Evolutionary conservation across 2,113 vertebrate genomes (phyloP), one percentile per base, ranked within the genome.

Genomic region (Charina bottae): DNA sequence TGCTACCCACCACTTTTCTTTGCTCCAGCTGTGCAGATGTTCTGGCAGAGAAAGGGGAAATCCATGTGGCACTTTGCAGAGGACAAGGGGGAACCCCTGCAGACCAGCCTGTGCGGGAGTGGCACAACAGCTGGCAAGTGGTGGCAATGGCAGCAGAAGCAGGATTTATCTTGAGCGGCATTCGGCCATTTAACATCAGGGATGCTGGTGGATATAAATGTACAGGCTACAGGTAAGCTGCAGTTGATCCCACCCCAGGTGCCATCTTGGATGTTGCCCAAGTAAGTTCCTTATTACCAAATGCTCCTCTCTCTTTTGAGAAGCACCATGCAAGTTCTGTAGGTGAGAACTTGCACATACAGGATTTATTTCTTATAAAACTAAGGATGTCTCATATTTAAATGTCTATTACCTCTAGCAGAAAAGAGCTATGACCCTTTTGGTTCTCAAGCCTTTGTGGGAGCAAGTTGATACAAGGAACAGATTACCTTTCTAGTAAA

Each of bases 41-140:
- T 92, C 97, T 99, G 95, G 93, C 97, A 55, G 95, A 98, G 60
- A 95, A 96, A 0, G 99, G 99, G 42, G 98, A 99, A 91, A 86
- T 99, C 37, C 98, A 98, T 0, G 97, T 99, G 89, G 97, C 98
- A 54, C 96, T 99, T 84, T 99, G 99, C 95, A 99, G 96, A 24
- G 99, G 99, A 21, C 99, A 99, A 95, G 99, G 99, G 1, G 99
- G 99, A 4, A 99, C 99, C 6, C 98, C 98, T 5, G 98, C 93
- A 0, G 99, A 99, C 94, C 97, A 96, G 26, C 98, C 98, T 0
- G 95, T 92, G 94, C 98, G 99, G 92, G 98, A 99, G 91, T 99
- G 99, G 98, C 98, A 99, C 96, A 99, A 99, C 97, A 99, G 99
- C 96, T 99, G 99, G 99, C 99, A 99, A 96, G 97, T 98, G 23